Conservation (phyloP, 2,888 invertebrate genomes). For the Penaeus monodon region DNA sequence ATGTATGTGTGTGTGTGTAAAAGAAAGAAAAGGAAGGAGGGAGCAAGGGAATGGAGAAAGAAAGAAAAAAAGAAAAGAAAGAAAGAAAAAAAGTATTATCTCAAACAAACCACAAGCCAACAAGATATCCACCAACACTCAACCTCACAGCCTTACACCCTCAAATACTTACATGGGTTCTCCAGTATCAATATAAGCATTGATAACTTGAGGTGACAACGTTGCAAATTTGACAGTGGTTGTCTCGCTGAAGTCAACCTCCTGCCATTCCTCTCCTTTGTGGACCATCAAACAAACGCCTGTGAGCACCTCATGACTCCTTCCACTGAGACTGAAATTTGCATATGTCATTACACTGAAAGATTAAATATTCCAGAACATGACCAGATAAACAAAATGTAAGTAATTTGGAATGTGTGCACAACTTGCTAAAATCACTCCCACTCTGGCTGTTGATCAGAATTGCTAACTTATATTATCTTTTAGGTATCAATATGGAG, state of each 20-base stretch:
- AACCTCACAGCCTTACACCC: neutral
- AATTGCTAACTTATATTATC: too few species aligned
- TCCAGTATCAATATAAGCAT: conserved; percentile 86
- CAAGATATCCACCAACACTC: neutral
- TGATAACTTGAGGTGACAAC: conserved; percentile 81
- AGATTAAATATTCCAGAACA: neutral
- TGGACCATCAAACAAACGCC: conserved; percentile 81
- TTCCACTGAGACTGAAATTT: conserved; percentile 79
- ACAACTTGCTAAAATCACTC: too few species aligned
- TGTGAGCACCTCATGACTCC: conserved; percentile 85
- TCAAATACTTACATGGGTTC: conserved; percentile 82
- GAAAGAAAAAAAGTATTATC: too few species aligned
- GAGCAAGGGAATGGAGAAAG: too few species aligned
- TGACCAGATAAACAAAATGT: neutral
- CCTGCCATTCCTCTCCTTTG: conserved; percentile 69
- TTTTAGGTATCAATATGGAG: too few species aligned
- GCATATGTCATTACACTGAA: neutral
- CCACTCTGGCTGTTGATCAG: too few species aligned
- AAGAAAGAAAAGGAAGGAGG: too few species aligned
- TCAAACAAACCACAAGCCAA: neutral
- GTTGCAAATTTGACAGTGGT: conserved; percentile 87
- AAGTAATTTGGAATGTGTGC: neutral
- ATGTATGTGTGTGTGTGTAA: too few species aligned
- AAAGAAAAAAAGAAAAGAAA: too few species aligned
- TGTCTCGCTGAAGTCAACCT: conserved; percentile 82